A percentile compares a stretch with the other conserved stretches of the same genome.
Evolutionary conservation across 1,140 invertebrate species (phyloP).

Genomic region (Nautilus pompilius): DNA sequence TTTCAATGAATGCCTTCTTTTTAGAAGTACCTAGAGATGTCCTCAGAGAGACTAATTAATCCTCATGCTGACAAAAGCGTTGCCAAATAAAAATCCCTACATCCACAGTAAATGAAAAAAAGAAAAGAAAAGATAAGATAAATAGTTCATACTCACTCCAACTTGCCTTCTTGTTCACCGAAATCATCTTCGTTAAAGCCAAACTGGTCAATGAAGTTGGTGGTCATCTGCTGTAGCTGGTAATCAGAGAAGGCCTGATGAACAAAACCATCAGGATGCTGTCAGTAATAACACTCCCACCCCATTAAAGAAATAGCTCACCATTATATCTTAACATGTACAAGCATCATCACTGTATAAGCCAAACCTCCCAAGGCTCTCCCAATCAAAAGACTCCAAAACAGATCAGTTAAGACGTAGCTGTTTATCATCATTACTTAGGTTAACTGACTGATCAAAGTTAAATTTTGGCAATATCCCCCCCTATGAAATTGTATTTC

Average conservation of each 20-base stretch:
- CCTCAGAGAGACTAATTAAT: too few relatives aligned
- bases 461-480: too few relatives aligned
- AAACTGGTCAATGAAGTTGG: conserved; percentile 65
- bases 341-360: too few relatives aligned
- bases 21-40: not conserved
- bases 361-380: too few relatives aligned
- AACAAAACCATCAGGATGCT: conserved; percentile 33
- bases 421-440: too few relatives aligned
- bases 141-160: conserved; percentile 56
- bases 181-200: conserved; percentile 69
- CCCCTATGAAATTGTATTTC: too few relatives aligned
- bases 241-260: conserved; percentile 63
- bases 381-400: too few relatives aligned
- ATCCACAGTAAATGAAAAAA: not conserved
- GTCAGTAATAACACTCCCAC: not conserved
- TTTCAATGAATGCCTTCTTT: too few relatives aligned
- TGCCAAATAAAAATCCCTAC: not conserved
- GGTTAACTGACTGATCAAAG: too few relatives aligned
- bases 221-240: conserved; percentile 63
- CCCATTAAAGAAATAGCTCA: not conserved
- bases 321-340: too few relatives aligned
- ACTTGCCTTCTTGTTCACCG: conserved; percentile 64
- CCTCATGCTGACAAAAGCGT: not conserved
- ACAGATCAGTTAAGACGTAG: too few relatives aligned
- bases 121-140: conserved; percentile 7